These are phyloP conservation scores for Heteronetta atricapilla DNA, from an alignment of 2,113 vertebrate species.

Conservation along the genomic window DNA sequence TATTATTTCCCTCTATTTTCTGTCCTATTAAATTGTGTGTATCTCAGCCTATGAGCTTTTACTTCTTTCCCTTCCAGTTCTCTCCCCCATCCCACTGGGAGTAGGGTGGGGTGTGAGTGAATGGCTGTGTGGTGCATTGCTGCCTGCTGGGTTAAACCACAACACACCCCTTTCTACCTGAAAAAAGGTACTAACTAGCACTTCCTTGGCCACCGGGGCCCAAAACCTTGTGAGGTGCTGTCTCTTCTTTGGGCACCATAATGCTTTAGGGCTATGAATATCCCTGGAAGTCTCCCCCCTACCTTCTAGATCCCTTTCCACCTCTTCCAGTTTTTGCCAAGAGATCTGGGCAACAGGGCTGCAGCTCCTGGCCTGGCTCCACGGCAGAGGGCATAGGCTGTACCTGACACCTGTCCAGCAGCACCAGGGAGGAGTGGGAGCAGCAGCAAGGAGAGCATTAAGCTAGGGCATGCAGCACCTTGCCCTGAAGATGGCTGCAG, in stretches of 20 bases:
- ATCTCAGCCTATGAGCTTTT: too few relatives aligned
- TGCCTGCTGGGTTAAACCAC: too few relatives aligned
- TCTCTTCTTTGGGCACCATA: background rate
- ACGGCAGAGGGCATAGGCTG: background rate
- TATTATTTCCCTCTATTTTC: too few relatives aligned
- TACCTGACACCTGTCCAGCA: background rate
- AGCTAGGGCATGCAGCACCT: background rate
- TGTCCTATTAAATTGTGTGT: too few relatives aligned
- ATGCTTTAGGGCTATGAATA: background rate
- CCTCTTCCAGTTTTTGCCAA: background rate
- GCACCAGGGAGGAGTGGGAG: background rate
- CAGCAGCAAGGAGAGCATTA: background rate
- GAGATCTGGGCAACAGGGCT: background rate
- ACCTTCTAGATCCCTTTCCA: background rate
- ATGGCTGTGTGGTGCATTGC: too few relatives aligned
- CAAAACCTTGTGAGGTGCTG: background rate
- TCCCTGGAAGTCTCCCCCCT: background rate
- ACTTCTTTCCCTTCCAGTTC: too few relatives aligned
- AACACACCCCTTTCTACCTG: background rate
- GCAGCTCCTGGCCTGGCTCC: background rate
- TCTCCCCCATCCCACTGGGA: too few relatives aligned
- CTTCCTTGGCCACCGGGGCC: background rate
- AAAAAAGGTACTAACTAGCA: background rate
- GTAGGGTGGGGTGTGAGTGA: too few relatives aligned
- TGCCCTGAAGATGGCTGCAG: background rate